Conservation (phyloP, 2,797 vertebrate species). For the Typhlichthys subterraneus region DNA sequence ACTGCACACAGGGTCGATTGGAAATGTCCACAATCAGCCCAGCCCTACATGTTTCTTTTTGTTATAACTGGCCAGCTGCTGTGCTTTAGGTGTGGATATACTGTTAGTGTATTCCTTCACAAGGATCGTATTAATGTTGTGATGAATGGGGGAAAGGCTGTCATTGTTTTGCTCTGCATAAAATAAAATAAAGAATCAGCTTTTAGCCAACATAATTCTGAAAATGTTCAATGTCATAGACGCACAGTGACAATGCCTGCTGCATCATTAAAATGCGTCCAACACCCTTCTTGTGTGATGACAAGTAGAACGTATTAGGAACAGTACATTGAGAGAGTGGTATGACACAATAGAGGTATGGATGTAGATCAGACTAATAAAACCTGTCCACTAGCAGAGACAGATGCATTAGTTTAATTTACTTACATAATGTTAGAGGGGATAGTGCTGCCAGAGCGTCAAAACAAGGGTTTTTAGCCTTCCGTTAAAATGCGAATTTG, state of each 20-base stretch:
- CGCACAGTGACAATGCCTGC: neutral
- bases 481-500: conserved; percentile 16
- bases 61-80: neutral
- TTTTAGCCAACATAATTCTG: neutral
- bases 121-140: too few species aligned
- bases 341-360: conserved; percentile 27
- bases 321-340: conserved; percentile 2
- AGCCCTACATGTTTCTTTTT: too few species aligned
- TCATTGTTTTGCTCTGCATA: too few species aligned
- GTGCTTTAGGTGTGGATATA: neutral
- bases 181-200: neutral
- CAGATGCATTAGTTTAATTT: conserved; percentile 53
- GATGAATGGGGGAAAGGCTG: too few species aligned
- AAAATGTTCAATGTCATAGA: neutral
- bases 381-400: conserved; percentile 34
- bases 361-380: conserved; percentile 41
- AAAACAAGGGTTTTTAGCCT: conserved; percentile 19
- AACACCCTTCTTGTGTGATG: neutral
- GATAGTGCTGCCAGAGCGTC: conserved; percentile 21
- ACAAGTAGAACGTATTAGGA: conserved; percentile 3
- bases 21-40: too few species aligned
- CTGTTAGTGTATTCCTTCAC: too few species aligned
- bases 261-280: neutral
- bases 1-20: too few species aligned
- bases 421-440: conserved; percentile 34